These are phyloP conservation scores for Sebastes baramenuke DNA, from an alignment of 2,797 vertebrate species.

Conservation along the genomic window DNA sequence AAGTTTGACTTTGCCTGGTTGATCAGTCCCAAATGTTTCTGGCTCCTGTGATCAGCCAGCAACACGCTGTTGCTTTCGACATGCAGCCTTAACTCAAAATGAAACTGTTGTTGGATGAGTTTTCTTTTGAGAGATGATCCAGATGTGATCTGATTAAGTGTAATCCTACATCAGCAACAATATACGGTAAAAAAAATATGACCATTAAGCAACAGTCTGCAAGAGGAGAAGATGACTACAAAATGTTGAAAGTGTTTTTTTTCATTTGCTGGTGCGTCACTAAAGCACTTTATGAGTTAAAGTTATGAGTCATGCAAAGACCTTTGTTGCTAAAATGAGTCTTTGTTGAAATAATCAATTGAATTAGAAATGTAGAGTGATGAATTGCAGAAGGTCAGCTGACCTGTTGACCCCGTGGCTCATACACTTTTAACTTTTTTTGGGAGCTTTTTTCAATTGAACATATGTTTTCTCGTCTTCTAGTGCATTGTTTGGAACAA, in stretches of 20 bases:
- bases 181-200: background rate
- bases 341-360: slow-evolving; percentile 2
- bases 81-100: background rate
- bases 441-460: background rate
- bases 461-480: background rate
- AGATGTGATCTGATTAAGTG: background rate
- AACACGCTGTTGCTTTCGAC: background rate
- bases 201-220: background rate
- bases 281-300: background rate
- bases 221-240: background rate
- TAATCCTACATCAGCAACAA: background rate
- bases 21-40: background rate
- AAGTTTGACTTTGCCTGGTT: background rate
- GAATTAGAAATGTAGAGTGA: background rate
- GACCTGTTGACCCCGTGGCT: slow-evolving; percentile 56
- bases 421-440: background rate
- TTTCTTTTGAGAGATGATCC: background rate
- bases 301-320: background rate
- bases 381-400: slow-evolving; percentile 35
- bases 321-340: slow-evolving; percentile 2
- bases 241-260: background rate
- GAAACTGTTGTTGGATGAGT: background rate
- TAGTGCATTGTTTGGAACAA: background rate
- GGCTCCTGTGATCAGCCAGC: background rate
- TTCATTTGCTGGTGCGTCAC: background rate